Conservation (phyloP, 2,113 vertebrate species). For the human region GRCh38 chr1:37881501-37882000, state of each 20-base stretch:
- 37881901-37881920: too few species aligned
- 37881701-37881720: neutral
- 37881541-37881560: constrained; percentile 8
- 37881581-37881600: neutral
- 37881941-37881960: too few species aligned
- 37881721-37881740: neutral
- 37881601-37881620: neutral
- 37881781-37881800: neutral
- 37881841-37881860: too few species aligned
- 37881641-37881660: neutral
- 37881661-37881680: neutral
- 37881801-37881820: neutral
- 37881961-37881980: too few species aligned
- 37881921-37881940: too few species aligned
- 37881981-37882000: too few species aligned
- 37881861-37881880: too few species aligned
- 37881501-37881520: neutral
- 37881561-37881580: neutral
- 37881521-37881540: neutral
- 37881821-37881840: too few species aligned
- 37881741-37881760: neutral
- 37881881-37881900: too few species aligned
- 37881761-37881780: neutral
- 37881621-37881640: neutral
- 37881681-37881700: neutral